Percentiles rank a stretch among this genome's conserved stretches.
Conservation (phyloP, 2,113 vertebrate species). For the Oceanites oceanicus region DNA sequence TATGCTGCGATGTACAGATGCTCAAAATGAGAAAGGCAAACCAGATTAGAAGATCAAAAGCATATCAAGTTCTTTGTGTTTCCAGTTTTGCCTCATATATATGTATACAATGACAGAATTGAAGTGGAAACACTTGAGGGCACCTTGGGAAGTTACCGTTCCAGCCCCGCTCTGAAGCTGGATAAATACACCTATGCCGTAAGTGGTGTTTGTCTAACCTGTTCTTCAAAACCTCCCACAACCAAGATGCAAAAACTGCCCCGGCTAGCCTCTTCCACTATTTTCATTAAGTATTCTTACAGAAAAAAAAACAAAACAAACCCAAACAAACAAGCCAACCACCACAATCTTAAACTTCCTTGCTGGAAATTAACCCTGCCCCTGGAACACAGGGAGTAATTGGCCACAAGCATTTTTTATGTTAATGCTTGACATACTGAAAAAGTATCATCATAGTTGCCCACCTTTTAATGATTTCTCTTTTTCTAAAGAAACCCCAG, state of each 20-base stretch:
- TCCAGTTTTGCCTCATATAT: conserved; percentile 4
- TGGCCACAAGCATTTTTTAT: background rate
- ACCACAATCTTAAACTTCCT: background rate
- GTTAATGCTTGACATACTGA: background rate
- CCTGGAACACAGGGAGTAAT: background rate
- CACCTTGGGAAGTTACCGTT: background rate
- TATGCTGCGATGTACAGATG: background rate
- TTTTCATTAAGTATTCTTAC: background rate
- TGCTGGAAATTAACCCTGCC: background rate
- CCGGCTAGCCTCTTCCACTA: background rate
- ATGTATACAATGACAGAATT: background rate
- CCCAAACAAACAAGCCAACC: background rate
- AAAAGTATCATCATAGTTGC: background rate
- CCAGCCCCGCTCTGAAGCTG: background rate
- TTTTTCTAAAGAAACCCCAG: background rate
- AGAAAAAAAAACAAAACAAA: background rate
- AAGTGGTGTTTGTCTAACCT: background rate
- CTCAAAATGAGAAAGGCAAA: background rate
- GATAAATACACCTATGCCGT: background rate
- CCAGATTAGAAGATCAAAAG: conserved; percentile 15
- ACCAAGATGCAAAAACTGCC: background rate
- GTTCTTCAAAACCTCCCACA: conserved; percentile 22
- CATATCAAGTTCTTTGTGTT: rapidly evolving
- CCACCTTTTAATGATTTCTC: background rate
- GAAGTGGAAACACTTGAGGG: background rate